Percentiles rank a stretch among this genome's conserved stretches.
phyloP scores from a whole-genome alignment of 2,113 vertebrate genomes.

The Acinonyx jubatus region DNA sequence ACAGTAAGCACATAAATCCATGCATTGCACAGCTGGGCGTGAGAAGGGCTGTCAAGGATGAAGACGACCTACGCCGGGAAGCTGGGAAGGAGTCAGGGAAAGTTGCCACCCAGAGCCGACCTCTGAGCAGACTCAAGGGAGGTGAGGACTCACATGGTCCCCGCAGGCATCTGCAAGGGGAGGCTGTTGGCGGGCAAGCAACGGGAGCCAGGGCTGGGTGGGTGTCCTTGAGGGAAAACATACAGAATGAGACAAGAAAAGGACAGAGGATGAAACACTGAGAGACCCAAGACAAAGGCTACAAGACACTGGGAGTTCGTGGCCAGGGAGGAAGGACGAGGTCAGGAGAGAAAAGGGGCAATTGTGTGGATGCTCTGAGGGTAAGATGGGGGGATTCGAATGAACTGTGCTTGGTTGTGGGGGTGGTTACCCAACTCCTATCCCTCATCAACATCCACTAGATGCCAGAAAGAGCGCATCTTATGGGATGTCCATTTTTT shows the following conservation, averaged over 20 bases:
- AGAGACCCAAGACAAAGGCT: neutral
- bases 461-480: neutral
- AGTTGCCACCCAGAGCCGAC: neutral
- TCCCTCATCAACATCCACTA: neutral
- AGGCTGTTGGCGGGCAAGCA: neutral
- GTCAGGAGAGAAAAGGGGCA: neutral
- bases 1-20: neutral
- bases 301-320: neutral
- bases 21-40: accelerated
- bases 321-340: neutral
- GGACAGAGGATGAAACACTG: neutral
- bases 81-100: too few relatives aligned
- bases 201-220: too few relatives aligned
- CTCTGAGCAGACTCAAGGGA: neutral
- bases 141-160: neutral
- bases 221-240: neutral
- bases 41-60: neutral
- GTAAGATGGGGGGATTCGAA: neutral
- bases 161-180: too few relatives aligned
- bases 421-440: neutral
- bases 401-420: neutral
- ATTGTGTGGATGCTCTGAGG: too few relatives aligned
- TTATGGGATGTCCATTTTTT: neutral
- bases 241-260: neutral
- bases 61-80: neutral